These are phyloP conservation scores for Theristicus caerulescens DNA, from an alignment of 2,113 vertebrate species.

Conservation along the genomic window DNA sequence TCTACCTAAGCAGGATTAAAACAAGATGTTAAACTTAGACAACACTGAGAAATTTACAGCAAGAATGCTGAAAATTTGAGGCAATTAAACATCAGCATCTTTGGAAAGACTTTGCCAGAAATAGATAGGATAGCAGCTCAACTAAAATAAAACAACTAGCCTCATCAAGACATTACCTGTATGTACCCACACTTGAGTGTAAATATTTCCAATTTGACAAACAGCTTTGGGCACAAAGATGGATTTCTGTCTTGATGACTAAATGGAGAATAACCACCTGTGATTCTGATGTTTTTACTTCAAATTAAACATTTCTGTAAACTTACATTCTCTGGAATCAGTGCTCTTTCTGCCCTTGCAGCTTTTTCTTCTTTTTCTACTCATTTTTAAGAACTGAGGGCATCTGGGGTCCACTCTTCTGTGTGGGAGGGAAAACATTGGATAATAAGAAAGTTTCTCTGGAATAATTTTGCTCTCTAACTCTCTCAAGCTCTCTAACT, in stretches of 20 bases:
- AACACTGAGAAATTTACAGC: neutral
- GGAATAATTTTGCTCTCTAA: neutral
- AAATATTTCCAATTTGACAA: neutral
- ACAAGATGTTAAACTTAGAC: neutral
- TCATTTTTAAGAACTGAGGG: constrained; percentile 72
- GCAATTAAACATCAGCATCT: neutral
- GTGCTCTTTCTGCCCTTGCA: constrained; percentile 81
- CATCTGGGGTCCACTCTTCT: constrained; percentile 46
- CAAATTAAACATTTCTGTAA: neutral
- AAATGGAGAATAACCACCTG: neutral
- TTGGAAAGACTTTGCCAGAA: neutral
- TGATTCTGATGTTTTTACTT: neutral
- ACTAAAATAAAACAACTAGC: neutral
- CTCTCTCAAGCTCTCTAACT: neutral
- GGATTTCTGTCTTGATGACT: neutral
- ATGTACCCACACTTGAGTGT: neutral
- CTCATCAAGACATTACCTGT: neutral
- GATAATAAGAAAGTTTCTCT: neutral
- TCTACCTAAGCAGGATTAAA: neutral
- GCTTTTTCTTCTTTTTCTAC: constrained; percentile 83
- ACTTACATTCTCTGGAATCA: constrained; percentile 84
- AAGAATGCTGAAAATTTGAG: neutral
- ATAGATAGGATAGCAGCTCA: neutral
- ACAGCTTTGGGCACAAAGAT: neutral
- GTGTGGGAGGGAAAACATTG: constrained; percentile 33